Conservation (phyloP, 92 coral and sea anemone genomes). For the Palythoa grandis region DNA sequence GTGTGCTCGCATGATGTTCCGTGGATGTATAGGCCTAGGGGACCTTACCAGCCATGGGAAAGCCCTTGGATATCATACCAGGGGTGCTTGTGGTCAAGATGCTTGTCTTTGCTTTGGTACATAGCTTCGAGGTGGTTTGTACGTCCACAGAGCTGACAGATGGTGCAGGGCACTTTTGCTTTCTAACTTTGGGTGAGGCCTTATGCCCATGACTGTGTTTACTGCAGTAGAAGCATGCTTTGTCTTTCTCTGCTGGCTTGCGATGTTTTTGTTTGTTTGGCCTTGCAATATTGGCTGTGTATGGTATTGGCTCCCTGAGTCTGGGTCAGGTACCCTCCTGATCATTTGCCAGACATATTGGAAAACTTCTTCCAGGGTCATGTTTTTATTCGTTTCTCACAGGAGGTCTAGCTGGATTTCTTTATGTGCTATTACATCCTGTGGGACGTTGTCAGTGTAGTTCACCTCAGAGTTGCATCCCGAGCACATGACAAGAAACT, state of each 20-base stretch:
- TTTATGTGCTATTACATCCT: constrained; percentile 43
- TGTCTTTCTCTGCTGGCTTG: background rate
- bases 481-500: constrained; percentile 46
- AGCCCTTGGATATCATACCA: background rate
- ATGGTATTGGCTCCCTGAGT: constrained; percentile 23
- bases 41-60: background rate
- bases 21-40: background rate
- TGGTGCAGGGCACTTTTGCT: background rate
- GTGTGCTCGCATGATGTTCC: constrained; percentile 43
- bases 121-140: background rate
- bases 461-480: constrained; percentile 43
- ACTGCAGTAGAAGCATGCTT: background rate
- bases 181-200: constrained; percentile 1
- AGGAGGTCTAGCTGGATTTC: constrained; percentile 56
- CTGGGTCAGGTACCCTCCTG: constrained; percentile 32
- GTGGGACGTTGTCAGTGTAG: constrained; percentile 56
- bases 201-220: background rate
- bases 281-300: constrained; percentile 34
- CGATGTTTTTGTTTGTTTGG: constrained; percentile 1
- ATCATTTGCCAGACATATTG: background rate
- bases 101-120: background rate
- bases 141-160: background rate
- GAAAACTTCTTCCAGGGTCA: constrained; percentile 33
- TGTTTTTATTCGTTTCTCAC: constrained; percentile 36
- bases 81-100: background rate